These are phyloP conservation scores for Turdus rufiventris DNA, from an alignment of 2,113 vertebrate genomes.

Conservation along the genomic window DNA sequence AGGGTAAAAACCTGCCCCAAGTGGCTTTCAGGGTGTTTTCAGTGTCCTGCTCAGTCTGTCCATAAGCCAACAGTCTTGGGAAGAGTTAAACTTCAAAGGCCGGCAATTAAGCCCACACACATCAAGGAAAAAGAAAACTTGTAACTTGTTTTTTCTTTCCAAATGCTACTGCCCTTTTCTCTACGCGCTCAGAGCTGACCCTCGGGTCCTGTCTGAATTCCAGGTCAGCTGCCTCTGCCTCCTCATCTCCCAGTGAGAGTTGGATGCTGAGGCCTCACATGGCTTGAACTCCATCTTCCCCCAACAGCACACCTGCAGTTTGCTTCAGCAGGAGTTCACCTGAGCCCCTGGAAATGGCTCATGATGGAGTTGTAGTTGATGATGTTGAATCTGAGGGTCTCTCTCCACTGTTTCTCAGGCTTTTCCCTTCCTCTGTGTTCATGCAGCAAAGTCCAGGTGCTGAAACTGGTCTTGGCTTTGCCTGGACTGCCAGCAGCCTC, in stretches of 20 bases:
- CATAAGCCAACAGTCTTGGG: background rate
- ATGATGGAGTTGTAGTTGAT: background rate
- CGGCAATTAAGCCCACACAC: constrained; percentile 28
- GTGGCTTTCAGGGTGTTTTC: background rate
- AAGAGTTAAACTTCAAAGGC: constrained; percentile 18
- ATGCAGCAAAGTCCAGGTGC: rapidly evolving
- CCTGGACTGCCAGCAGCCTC: background rate
- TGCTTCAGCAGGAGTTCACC: background rate
- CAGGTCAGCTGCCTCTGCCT: background rate
- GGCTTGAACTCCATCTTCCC: background rate
- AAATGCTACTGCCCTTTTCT: constrained; percentile 21
- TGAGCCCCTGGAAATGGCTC: background rate
- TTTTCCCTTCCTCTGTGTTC: background rate
- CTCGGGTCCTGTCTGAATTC: background rate
- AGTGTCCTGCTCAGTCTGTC: background rate
- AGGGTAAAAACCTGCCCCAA: rapidly evolving
- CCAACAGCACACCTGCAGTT: background rate
- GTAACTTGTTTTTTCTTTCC: background rate
- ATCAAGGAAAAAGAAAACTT: constrained; percentile 6
- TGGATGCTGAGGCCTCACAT: background rate
- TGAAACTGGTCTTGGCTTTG: background rate
- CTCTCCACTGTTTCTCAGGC: background rate
- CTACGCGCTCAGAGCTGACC: background rate
- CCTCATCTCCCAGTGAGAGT: background rate
- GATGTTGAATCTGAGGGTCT: background rate